Conservation (phyloP, 2,797 vertebrate species). For the Channallabes apus region DNA sequence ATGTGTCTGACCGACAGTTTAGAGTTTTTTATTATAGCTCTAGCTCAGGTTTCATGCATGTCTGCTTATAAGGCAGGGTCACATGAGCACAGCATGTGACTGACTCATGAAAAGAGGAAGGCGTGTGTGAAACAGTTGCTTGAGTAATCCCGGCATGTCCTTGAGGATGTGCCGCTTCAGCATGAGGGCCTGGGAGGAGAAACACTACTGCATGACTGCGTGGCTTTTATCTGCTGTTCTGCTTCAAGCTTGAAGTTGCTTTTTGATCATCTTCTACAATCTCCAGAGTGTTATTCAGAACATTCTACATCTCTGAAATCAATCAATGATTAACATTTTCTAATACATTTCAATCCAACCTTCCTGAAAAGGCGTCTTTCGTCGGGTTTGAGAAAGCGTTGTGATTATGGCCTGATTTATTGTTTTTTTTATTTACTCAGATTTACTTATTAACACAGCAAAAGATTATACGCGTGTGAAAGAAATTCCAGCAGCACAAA, state of each 20-base stretch:
- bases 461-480: not conserved
- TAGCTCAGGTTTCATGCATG: not conserved
- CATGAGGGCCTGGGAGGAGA: not conserved
- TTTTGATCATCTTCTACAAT: not conserved
- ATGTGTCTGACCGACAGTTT: no score
- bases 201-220: not conserved
- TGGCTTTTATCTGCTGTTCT: not conserved
- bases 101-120: conserved; percentile 63
- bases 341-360: not conserved
- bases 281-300: not conserved
- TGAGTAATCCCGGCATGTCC: conserved; percentile 45
- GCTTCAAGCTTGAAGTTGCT: no score
- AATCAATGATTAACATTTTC: not conserved
- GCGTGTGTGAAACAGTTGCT: conserved; percentile 57
- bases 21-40: not conserved
- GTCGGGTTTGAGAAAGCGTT: not conserved
- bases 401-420: not conserved
- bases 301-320: not conserved
- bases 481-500: not conserved
- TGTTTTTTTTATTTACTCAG: not conserved
- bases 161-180: conserved; percentile 14
- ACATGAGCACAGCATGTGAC: conserved; percentile 76
- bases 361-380: not conserved
- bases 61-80: conserved; percentile 47
- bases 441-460: no score